Base-by-base conservation (phyloP, 2,888 invertebrate species). In the Rhopalosiphum nymphaeae region DNA sequence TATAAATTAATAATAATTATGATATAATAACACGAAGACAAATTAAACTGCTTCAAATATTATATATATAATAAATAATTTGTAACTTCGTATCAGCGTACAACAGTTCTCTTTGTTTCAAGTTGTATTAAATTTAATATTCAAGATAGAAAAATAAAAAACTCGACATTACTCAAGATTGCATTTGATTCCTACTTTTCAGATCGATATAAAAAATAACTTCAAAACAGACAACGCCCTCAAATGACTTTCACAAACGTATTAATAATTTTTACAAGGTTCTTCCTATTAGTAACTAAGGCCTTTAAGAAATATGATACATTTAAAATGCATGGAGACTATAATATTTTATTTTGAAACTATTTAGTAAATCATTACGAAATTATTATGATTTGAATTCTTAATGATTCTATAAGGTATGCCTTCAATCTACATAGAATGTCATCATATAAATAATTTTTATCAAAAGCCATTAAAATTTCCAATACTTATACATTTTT, bases 141-240 rank as follows among this genome's bases (percentile, higher is more conserved):
- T 42, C 49, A 16, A 88, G 25, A 87, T 86, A 91, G 26, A 92
- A 57, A 86, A 88, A 78, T 78, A 78, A 36, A 78, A 91, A 92
- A 92, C 57, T 88, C 29, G n/a, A 88, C 78, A 53, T 92, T 67
- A 29, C 42, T 67, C 49, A 92, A 86, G 86, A 86, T 46, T 29
- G 29, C 61, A 49, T 87, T 88, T 29, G 61, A 87, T 88, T 87
- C 61, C 57, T 57, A 53, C 67, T 42, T 67, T 61, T 86, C 3
- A 42, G 42, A 67, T 61, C 26, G 57, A 86, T 57, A 57, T 44
- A 49, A 92, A 92, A 92, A 92, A 87, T 26, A 67, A 53, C 57
- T 88, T 67, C 67, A 42, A 78, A 88, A 88, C 88, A 49, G 92
- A 92, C 92, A 92, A 92, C 92, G 92, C 92, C 92, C 92, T 88